These are phyloP conservation scores for Saccopteryx bilineata DNA, from an alignment of 2,113 vertebrate genomes.

Conservation along the genomic window DNA sequence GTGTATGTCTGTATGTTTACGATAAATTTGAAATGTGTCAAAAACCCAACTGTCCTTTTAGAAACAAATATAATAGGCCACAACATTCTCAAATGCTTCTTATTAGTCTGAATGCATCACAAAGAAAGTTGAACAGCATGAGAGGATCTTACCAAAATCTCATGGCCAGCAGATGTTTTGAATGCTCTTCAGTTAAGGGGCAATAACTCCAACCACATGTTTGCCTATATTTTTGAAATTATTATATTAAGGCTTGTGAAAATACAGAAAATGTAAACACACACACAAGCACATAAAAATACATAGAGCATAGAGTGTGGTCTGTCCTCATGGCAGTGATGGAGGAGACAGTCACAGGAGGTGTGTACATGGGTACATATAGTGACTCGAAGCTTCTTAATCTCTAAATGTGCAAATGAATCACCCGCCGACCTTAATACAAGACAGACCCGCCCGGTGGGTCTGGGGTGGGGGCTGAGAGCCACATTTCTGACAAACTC, in stretches of 20 bases:
- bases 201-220: conserved; percentile 72
- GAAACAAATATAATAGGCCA: conserved; percentile 68
- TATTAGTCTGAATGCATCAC: conserved; percentile 51
- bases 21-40: conserved; percentile 64
- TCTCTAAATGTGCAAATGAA: not conserved
- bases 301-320: not conserved
- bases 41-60: conserved; percentile 60
- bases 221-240: conserved; percentile 76
- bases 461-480: not conserved
- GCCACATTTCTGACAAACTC: not conserved
- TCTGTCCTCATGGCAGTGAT: not conserved
- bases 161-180: conserved; percentile 72
- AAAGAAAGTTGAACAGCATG: not conserved
- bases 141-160: conserved; percentile 62
- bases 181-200: conserved; percentile 55
- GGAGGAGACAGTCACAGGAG: not conserved
- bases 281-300: conserved; percentile 46
- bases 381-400: not conserved
- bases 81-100: conserved; percentile 78
- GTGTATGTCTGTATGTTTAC: conserved; percentile 30
- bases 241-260: conserved; percentile 74
- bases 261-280: conserved; percentile 73
- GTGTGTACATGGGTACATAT: not conserved
- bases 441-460: not conserved
- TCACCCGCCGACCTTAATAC: not conserved